These are phyloP conservation scores for Nysson spinosus DNA, from an alignment of 2,888 invertebrate species.

Conservation along the genomic window DNA sequence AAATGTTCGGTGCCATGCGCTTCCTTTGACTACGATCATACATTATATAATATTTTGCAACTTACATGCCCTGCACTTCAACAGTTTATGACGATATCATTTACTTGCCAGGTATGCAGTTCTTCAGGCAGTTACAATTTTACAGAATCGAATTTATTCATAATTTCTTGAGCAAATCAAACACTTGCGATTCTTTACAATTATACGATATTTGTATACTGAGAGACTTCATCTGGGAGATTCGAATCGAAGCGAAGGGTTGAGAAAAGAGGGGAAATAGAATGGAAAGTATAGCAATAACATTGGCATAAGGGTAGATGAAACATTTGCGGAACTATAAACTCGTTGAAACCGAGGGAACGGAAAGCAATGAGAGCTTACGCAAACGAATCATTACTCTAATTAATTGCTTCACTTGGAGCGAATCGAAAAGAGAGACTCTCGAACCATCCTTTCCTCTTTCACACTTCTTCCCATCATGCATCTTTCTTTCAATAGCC, in stretches of 20 bases:
- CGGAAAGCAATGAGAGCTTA: constrained; percentile 59
- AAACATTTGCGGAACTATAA: constrained; percentile 58
- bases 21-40: too few species aligned
- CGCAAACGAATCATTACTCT: constrained; percentile 67
- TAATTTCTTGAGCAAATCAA: too few species aligned
- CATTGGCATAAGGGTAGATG: constrained; percentile 32
- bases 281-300: constrained; percentile 25
- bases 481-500: background rate
- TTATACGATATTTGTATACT: too few species aligned
- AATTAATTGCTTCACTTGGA: constrained; percentile 63
- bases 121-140: too few species aligned
- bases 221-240: too few species aligned
- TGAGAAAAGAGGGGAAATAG: background rate
- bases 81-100: too few species aligned
- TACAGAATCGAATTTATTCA: too few species aligned
- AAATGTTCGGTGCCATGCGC: too few species aligned
- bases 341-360: constrained; percentile 55
- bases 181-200: too few species aligned
- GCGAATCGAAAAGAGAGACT: constrained; percentile 46
- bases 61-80: too few species aligned
- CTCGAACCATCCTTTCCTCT: constrained; percentile 10
- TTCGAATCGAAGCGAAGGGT: background rate
- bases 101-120: too few species aligned
- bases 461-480: background rate
- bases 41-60: too few species aligned